A percentile compares a stretch with the other conserved stretches of the same genome.
phyloP scores from a whole-genome alignment of 2,888 invertebrate genomes.

The Eristalinus sepulchralis region DNA sequence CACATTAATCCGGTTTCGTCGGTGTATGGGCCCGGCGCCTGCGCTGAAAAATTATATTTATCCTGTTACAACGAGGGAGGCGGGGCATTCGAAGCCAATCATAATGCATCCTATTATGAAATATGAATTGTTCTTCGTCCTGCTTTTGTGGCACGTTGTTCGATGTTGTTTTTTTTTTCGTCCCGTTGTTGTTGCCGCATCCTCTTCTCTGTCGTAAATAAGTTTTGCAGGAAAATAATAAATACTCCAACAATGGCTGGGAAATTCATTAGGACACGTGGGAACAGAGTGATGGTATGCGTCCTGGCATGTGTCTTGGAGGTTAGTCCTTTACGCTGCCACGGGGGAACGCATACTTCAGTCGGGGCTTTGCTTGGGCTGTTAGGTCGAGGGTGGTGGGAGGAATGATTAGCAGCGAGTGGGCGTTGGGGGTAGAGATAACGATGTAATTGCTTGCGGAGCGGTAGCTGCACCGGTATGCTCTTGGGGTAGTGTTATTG shows the following conservation, averaged over 20 bases:
- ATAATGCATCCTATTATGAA: slow-evolving; percentile 71
- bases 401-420: slow-evolving; percentile 29
- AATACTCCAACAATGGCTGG: slow-evolving; percentile 61
- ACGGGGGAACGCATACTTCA: slow-evolving; percentile 11
- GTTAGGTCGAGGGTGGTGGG: slow-evolving; percentile 4
- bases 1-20: slow-evolving; percentile 45
- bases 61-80: slow-evolving; percentile 77
- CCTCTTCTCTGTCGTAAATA: slow-evolving; percentile 58
- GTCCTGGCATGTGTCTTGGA: neutral
- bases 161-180: slow-evolving; percentile 64
- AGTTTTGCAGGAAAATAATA: slow-evolving; percentile 67
- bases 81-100: slow-evolving; percentile 74
- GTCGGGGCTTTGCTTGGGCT: slow-evolving; percentile 9
- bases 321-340: slow-evolving; percentile 1
- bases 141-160: slow-evolving; percentile 67
- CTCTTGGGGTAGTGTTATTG: slow-evolving; percentile 42
- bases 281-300: slow-evolving; percentile 57
- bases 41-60: slow-evolving; percentile 80
- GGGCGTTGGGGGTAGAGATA: neutral
- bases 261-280: slow-evolving; percentile 72
- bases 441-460: neutral
- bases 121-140: slow-evolving; percentile 67
- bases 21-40: slow-evolving; percentile 75
- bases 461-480: slow-evolving; percentile 7
- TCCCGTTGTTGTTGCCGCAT: slow-evolving; percentile 41